Evolutionary conservation across 2,797 vertebrate genomes (phyloP).

Genomic region (Intellagama lesueurii): DNA sequence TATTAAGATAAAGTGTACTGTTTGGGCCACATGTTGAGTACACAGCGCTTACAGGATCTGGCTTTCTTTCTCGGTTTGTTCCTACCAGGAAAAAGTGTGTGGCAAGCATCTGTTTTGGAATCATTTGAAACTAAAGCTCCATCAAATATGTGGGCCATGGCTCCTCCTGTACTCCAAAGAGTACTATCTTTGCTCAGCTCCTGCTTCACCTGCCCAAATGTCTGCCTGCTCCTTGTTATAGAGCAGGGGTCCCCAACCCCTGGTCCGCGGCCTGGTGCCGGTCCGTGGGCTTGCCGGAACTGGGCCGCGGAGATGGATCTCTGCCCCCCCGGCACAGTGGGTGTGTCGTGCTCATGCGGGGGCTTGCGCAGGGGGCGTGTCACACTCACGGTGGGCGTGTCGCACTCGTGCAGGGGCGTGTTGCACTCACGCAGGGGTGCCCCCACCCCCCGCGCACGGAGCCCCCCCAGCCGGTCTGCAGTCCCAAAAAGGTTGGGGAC

Average conservation of each 20-base stretch:
- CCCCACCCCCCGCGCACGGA: no score
- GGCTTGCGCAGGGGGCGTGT: no score
- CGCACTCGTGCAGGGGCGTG: no score
- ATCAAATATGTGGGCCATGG: no score
- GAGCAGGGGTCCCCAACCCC: background rate
- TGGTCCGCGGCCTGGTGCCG: background rate
- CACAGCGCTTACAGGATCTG: background rate
- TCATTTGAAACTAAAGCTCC: background rate
- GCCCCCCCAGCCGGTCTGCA: no score
- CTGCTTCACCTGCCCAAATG: background rate
- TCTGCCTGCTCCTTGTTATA: background rate
- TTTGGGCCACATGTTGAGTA: slow-evolving; percentile 5
- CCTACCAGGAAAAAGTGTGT: background rate
- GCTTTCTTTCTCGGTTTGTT: background rate
- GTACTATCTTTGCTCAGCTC: background rate
- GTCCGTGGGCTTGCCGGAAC: no score
- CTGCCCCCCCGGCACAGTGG: no score
- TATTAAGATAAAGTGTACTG: slow-evolving; percentile 26
- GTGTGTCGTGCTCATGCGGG: no score
- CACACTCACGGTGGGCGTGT: no score
- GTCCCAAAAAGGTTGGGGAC: no score
- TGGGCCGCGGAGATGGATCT: no score
- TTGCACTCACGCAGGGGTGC: no score
- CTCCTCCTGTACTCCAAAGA: background rate
- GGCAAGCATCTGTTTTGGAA: background rate